Percentiles rank a stretch among this genome's conserved stretches.
Evolutionary conservation across 53 echinoderm and acorn worm genomes (phyloP).

Genomic region (Antedon mediterranea): DNA sequence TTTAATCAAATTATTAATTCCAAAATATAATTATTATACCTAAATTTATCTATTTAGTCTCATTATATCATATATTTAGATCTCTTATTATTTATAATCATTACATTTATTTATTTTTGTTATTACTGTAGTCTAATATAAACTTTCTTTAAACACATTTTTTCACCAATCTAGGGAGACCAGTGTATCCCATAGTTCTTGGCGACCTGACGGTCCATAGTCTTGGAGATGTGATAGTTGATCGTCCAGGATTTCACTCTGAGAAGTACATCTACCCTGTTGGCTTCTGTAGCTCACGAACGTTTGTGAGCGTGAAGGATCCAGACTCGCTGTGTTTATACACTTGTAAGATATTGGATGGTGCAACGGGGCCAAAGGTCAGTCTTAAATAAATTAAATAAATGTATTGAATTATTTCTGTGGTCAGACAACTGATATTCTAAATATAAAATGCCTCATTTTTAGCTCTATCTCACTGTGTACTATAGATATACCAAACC

Average conservation of each 20-base stretch:
- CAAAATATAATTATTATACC: not conserved
- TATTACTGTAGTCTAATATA: too few species aligned
- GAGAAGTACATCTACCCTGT: constrained; percentile 64
- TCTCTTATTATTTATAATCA: too few species aligned
- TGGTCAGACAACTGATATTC: too few species aligned
- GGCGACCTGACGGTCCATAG: constrained; percentile 61
- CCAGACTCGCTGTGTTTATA: constrained; percentile 42
- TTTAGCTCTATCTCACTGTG: too few species aligned
- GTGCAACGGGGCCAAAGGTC: constrained; percentile 50
- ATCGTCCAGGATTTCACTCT: constrained; percentile 38
- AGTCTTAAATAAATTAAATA: too few species aligned
- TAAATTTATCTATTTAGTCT: too few species aligned
- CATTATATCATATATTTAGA: too few species aligned
- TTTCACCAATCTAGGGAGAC: constrained; percentile 41
- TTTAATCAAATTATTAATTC: not conserved
- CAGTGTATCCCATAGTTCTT: constrained; percentile 64
- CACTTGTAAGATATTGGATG: constrained; percentile 70
- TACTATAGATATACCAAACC: too few species aligned
- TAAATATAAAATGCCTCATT: too few species aligned
- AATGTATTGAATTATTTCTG: too few species aligned
- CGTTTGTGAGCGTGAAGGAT: constrained; percentile 56
- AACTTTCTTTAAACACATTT: not conserved
- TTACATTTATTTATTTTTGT: too few species aligned
- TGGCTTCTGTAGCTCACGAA: constrained; percentile 63
- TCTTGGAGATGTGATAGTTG: constrained; percentile 57